Evolutionary conservation across 2,888 invertebrate species (phyloP).

Genomic region (Drosophila hamatofila): DNA sequence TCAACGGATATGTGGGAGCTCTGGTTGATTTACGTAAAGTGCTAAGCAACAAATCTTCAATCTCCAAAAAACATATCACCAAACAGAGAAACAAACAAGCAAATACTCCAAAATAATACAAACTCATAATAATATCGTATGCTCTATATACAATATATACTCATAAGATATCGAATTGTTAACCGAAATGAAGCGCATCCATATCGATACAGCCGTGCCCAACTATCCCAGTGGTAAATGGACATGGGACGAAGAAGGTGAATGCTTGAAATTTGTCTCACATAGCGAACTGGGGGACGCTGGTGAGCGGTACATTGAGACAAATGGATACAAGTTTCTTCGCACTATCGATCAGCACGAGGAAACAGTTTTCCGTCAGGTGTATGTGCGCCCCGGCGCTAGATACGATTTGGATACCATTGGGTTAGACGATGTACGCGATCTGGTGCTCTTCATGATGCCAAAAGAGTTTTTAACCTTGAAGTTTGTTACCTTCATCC

Average conservation of each 20-base stretch:
- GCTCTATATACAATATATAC: constrained; percentile 2
- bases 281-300: constrained; percentile 42
- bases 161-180: background rate
- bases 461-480: constrained; percentile 73
- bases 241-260: constrained; percentile 70
- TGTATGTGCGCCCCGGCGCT: constrained; percentile 65
- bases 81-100: constrained; percentile 3
- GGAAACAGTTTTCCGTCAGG: constrained; percentile 79
- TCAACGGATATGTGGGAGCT: too few relatives aligned
- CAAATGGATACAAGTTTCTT: constrained; percentile 73
- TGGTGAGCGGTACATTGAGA: constrained; percentile 57
- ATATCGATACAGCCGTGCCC: constrained; percentile 73
- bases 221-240: constrained; percentile 80
- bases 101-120: constrained; percentile 2
- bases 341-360: constrained; percentile 77
- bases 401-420: constrained; percentile 78
- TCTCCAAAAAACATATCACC: constrained; percentile 6
- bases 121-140: background rate
- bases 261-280: constrained; percentile 63
- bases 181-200: constrained; percentile 34
- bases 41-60: background rate
- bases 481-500: constrained; percentile 79
- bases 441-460: constrained; percentile 80
- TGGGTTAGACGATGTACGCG: constrained; percentile 81
- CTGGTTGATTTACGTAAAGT: background rate